Base-by-base conservation (phyloP, 2,888 invertebrate species). In the Silvanus unidentatus region DNA sequence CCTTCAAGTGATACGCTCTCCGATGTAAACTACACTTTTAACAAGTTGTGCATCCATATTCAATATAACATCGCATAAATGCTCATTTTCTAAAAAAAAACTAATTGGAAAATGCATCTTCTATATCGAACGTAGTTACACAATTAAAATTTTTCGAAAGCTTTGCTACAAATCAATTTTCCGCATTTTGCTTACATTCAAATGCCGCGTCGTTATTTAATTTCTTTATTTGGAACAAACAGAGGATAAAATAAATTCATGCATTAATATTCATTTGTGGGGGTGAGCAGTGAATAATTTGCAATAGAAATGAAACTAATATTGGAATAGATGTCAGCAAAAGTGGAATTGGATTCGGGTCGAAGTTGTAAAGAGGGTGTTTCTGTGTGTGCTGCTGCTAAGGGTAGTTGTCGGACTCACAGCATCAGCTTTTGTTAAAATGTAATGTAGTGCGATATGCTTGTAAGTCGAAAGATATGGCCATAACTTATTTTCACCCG, bases 371-470 rank as follows among this genome's bases (percentile, higher is more conserved):
- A 60, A 58, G 58, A 48, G 53, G 58, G 55, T 60, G 57, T 62
- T 53, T 54, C 54, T 58, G 49, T 53, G 55, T 56, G 14, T 37
- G n/a, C n/a, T 9, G 37, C 37, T 12, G 37, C n/a, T 22, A 22
- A 22, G 22, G 22, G 22, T 22, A 22, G 22, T 22, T 61, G 54
- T 59, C 60, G 53, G 54, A 56, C 50, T 49, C 52, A 49, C 55
- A 57, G 57, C 60, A 56, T 60, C 57, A 52, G 50, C 57, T 59
- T 61, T 64, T 64, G 64, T 64, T 53, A 54, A 48, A 49, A 53
- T 58, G 61, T 63, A 64, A 64, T 63, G 64, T 62, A 63, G 52
- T 63, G 62, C 57, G 56, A 60, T 62, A 58, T 55, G 59, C 57
- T 58, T 55, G 57, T 58, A 59, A 59, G 57, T 58, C 57, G 49